Evolutionary conservation across 37 sponge, comb jelly and placozoan genomes (phyloP).

Genomic region (Diacarnus erythraeanus): DNA sequence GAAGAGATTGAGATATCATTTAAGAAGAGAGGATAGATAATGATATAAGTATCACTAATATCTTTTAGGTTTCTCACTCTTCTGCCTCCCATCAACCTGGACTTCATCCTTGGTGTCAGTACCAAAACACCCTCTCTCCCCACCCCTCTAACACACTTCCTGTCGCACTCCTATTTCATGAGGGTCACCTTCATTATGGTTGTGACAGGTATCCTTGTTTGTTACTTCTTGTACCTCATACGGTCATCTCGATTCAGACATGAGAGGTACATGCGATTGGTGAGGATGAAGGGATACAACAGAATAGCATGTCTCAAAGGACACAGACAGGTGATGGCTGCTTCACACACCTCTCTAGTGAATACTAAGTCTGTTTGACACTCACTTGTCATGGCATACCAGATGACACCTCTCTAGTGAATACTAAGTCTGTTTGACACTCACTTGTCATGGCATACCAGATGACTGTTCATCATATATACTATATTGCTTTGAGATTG

Average conservation of each 20-base stretch:
- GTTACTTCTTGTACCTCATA: constrained; percentile 26
- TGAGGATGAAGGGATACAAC: background rate
- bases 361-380: too few species aligned
- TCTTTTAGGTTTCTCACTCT: constrained; percentile 59
- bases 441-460: too few species aligned
- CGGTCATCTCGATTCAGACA: constrained; percentile 17
- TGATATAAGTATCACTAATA: background rate
- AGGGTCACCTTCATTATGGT: constrained; percentile 6
- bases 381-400: too few species aligned
- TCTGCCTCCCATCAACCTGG: constrained; percentile 73
- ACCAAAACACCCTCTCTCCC: background rate
- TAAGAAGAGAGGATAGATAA: background rate
- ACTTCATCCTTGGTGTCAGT: constrained; percentile 38
- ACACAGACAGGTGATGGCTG: constrained; percentile 54
- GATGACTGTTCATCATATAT: too few species aligned
- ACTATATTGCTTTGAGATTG: too few species aligned
- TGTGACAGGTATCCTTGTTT: background rate
- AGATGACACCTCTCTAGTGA: too few species aligned
- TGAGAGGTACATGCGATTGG: background rate
- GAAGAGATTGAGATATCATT: background rate
- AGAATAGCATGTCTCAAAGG: constrained; percentile 31
- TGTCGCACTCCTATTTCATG: constrained; percentile 20
- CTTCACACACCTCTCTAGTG: too few species aligned
- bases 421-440: too few species aligned
- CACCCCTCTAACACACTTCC: background rate